Conservation (phyloP, 2,113 vertebrate species). For the Phyllostomus hastatus region DNA sequence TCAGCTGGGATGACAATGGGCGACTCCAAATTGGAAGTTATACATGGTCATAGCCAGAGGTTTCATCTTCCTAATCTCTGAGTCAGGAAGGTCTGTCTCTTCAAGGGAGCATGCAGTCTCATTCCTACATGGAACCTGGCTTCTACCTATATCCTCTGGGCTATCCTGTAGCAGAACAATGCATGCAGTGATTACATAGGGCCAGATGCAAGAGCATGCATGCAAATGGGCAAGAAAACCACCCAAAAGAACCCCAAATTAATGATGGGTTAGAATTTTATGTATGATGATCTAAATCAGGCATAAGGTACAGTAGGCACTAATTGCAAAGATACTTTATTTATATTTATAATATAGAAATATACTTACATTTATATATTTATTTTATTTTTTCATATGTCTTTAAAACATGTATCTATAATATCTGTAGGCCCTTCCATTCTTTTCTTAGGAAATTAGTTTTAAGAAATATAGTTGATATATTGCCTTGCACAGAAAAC, state of each 20-base stretch:
- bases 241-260: background rate
- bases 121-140: background rate
- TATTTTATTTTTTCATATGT: background rate
- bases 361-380: background rate
- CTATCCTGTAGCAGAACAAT: rapidly evolving
- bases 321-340: background rate
- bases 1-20: background rate
- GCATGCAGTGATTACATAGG: background rate
- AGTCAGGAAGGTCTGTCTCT: background rate
- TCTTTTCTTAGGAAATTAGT: background rate
- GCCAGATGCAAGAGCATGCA: background rate
- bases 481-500: background rate
- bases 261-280: background rate
- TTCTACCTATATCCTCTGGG: background rate
- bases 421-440: background rate
- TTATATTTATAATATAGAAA: background rate
- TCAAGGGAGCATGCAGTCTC: background rate
- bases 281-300: background rate
- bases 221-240: background rate
- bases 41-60: background rate
- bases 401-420: background rate
- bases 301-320: background rate
- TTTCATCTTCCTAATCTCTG: background rate
- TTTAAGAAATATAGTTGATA: background rate
- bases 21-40: background rate